phyloP scores from a whole-genome alignment of 2,888 invertebrate species.

The Perithous albicinctus region DNA sequence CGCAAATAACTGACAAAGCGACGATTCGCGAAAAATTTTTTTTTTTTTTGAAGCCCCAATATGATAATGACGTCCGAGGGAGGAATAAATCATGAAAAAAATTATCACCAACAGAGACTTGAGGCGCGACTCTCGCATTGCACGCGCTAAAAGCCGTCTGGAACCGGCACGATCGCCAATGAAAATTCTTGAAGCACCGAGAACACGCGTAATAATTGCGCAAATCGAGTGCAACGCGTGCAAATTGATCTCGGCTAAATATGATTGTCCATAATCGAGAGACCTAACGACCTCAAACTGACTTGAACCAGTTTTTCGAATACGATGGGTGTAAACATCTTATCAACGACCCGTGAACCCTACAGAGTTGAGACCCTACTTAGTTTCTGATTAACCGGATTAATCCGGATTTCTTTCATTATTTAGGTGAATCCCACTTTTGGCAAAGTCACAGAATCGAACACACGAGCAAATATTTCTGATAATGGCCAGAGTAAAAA shows the following conservation, averaged over 20 bases:
- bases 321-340: constrained; percentile 50
- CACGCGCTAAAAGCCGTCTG: constrained; percentile 16
- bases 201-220: constrained; percentile 43
- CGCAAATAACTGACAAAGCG: not conserved
- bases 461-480: not conserved
- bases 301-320: constrained; percentile 59
- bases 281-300: constrained; percentile 55
- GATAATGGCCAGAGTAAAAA: no score
- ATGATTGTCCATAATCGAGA: constrained; percentile 15
- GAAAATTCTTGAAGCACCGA: not conserved
- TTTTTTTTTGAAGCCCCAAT: not conserved
- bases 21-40: not conserved
- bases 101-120: not conserved
- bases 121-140: not conserved
- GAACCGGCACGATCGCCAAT: constrained; percentile 20
- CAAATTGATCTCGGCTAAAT: constrained; percentile 7
- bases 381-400: constrained; percentile 39
- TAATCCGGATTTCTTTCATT: constrained; percentile 36
- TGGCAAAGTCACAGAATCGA: not conserved
- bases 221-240: constrained; percentile 24
- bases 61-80: not conserved
- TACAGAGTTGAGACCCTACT: constrained; percentile 21
- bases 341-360: constrained; percentile 64
- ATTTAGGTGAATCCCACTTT: not conserved
- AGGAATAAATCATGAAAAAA: not conserved